Evolutionary conservation across 2,113 vertebrate species (phyloP).

Genomic region (Charina bottae): DNA sequence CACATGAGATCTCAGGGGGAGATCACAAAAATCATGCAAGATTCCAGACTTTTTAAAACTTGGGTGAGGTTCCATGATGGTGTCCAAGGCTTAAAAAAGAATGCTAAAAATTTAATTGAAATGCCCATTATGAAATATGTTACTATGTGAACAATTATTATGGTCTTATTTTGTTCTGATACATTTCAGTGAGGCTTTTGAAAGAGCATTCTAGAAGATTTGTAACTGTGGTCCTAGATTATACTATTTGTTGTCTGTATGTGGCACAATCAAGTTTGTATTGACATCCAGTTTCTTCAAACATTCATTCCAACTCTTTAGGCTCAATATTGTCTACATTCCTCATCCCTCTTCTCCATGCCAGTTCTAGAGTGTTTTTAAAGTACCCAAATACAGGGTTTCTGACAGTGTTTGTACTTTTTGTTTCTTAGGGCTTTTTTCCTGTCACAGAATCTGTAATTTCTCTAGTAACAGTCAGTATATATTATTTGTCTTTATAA

Average conservation of each 20-base stretch:
- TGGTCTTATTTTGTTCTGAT: background rate
- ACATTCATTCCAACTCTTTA: background rate
- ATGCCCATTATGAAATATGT: background rate
- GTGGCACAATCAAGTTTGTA: background rate
- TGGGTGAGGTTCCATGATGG: background rate
- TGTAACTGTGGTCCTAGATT: background rate
- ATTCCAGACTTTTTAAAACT: background rate
- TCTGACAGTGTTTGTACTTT: slow-evolving; percentile 7
- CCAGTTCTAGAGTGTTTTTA: background rate
- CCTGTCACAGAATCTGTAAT: slow-evolving; percentile 38
- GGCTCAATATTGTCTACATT: background rate
- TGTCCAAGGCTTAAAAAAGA: background rate
- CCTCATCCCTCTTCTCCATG: background rate
- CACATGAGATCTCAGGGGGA: background rate
- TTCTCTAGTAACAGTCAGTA: slow-evolving; percentile 56
- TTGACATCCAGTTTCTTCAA: background rate
- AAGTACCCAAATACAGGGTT: slow-evolving; percentile 40
- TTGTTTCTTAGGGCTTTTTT: background rate
- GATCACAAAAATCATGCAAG: background rate
- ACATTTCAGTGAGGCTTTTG: background rate
- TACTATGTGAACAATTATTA: background rate
- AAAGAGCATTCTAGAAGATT: background rate
- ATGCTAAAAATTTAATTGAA: background rate
- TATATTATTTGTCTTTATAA: slow-evolving; percentile 60
- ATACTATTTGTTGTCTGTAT: background rate